These are phyloP conservation scores for Drosophila prostipennis DNA, from an alignment of 2,888 invertebrate genomes.

Conservation along the genomic window DNA sequence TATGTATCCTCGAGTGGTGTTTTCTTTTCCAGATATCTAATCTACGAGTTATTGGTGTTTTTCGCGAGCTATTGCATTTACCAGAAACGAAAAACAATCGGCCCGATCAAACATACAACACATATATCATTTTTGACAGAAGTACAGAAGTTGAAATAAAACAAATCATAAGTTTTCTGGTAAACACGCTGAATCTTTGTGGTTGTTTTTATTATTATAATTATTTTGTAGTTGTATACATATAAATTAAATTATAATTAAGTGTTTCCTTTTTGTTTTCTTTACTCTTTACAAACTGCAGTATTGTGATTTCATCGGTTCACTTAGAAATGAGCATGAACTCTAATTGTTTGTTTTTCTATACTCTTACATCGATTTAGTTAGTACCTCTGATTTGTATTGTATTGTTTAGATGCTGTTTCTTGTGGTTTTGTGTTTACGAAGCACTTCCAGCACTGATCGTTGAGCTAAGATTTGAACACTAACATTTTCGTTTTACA, in stretches of 20 bases:
- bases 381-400: constrained; percentile 38
- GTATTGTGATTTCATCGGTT: constrained; percentile 49
- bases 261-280: constrained; percentile 36
- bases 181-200: constrained; percentile 56
- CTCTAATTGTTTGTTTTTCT: constrained; percentile 36
- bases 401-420: constrained; percentile 7
- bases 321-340: constrained; percentile 68
- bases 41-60: constrained; percentile 33
- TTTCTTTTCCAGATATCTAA: constrained; percentile 8
- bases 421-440: constrained; percentile 7
- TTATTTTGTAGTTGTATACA: constrained; percentile 68
- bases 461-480: constrained; percentile 73
- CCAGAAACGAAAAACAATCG: constrained; percentile 15
- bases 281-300: constrained; percentile 44
- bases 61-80: constrained; percentile 23
- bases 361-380: constrained; percentile 38
- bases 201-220: constrained; percentile 53
- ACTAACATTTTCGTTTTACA: constrained; percentile 70
- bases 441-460: constrained; percentile 68
- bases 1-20: constrained; percentile 1
- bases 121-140: background rate
- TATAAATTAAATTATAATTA: constrained; percentile 75
- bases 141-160: constrained; percentile 8
- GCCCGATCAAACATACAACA: background rate
- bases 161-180: constrained; percentile 40